Evolutionary conservation across 2,113 vertebrate genomes (phyloP), one percentile per base, ranked within the genome.

Genomic region (Microtus pennsylvanicus): DNA sequence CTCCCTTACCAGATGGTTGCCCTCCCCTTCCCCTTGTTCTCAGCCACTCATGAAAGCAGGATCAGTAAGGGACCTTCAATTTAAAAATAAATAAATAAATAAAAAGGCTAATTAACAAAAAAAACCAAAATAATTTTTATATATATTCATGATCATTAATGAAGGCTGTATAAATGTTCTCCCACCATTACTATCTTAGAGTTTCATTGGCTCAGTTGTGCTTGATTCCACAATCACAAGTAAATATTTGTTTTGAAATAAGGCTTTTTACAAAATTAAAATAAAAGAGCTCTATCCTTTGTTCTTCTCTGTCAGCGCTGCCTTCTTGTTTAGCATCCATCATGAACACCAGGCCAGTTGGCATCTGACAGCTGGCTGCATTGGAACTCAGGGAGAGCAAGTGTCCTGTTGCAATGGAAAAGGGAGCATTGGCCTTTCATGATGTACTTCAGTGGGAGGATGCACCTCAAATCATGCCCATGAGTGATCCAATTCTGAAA

Each of bases 401-500:
- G 13, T 35, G 22, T 21, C 3, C 1, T 7, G 11, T 26, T 33
- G 28, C 50, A 38, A 52, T 47, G 35, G 17, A 28, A 30, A 35
- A 7, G 42, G 21, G 19, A 2, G 0, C 6, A 21, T 58, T 22
- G 0, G 0, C 24, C 50, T 16, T 5, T 8, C 14, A 0, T 24
- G 50, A 47, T 30, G 11, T 3, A 47, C 38, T 75, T 14, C 16
- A 21, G 1, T 13, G 38, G 2, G 12, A 85, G 83, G 55, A 61
- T 52, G 30, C 0, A 24, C 9, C 22, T 55, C 0, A 42, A 87
- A 67, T 2, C 3, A 2, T 87, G 3, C 24, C 63, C 19, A 3
- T 38, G 24, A 7, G 45, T 28, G 58, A 45, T 45, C 13, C 1
- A 14, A 38, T 35, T 55, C 7, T 70, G 12, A 77, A 91, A 70